Evolutionary conservation across 2,113 vertebrate species (phyloP), one percentile per base, ranked within the genome.

Genomic region (Perca fluviatilis): DNA sequence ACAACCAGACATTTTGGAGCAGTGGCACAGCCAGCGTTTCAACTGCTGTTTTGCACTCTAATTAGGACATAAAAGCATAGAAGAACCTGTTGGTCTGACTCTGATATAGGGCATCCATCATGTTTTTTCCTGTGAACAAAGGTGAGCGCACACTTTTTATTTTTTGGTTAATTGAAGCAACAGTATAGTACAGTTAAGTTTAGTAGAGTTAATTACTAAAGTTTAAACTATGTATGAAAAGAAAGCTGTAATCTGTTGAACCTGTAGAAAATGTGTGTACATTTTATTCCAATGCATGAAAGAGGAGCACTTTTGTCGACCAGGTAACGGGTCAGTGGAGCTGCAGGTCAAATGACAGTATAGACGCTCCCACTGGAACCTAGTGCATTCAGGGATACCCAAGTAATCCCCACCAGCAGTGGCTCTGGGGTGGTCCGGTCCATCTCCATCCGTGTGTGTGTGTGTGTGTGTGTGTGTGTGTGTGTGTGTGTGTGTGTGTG

Each of bases 341-440:
- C 46, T 79, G 74, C 72, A 89, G 91, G 91, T 94, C 92, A 88
- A 88, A 94, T 93, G 94, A 95, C 90, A 88, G 84, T 63, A 86
- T 79, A 65, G 89, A 83, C 14, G 70, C 88, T 87, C 75, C 68
- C 88, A 69, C 72, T 66, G 73, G 86, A 80, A 53, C 74, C 71
- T 16, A 73, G 69, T 82, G 89, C 87, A 90, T 92, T 88, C 86
- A 88, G 90, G 90, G 92, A 93, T 92, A 93, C 53, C 79, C 43
- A 79, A 91, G 90, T 94, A 94, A 93, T 95, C 89, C 88, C 94
- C 77, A 82, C 51, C 70, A 86, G 90, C 84, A 91, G 86, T 75
- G 74, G 6, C 90, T 87, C 75, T 84, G 86, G 95, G 95, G 94
- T 96, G 95, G 94, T 96, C 96, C 60, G 74, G 80, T 75, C 85